Percentiles rank a stretch among this genome's conserved stretches.
phyloP scores from a whole-genome alignment of 1,140 invertebrate species.

The Lepidotrigona ventralis region DNA sequence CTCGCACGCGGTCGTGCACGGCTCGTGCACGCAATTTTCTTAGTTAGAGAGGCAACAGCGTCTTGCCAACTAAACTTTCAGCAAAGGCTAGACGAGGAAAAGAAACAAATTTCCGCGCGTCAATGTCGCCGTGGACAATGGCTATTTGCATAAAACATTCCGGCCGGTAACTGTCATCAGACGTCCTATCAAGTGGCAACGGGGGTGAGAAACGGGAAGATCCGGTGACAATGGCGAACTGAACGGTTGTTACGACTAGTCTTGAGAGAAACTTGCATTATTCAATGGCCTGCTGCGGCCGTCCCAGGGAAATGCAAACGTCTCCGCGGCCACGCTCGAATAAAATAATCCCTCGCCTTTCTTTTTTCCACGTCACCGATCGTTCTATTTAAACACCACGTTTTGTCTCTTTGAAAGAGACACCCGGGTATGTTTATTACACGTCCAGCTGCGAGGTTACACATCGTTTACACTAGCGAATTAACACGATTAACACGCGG shows the following conservation, averaged over 20 bases:
- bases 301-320: slow-evolving; percentile 45
- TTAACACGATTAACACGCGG: not conserved
- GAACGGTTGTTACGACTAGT: slow-evolving; percentile 53
- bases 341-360: not conserved
- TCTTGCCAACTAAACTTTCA: not conserved
- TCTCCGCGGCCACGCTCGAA: not conserved
- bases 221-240: slow-evolving; percentile 59
- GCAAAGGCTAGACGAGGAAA: slow-evolving; percentile 41
- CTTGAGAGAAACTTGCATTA: slow-evolving; percentile 43
- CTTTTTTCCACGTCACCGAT: not conserved
- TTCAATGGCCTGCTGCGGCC: slow-evolving; percentile 28
- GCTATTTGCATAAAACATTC: slow-evolving; percentile 73
- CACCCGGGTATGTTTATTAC: too few relatives aligned
- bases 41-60: not conserved
- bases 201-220: slow-evolving; percentile 33
- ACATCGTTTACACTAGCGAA: not conserved
- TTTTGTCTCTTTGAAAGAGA: not conserved
- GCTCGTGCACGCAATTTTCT: slow-evolving; percentile 37
- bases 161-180: slow-evolving; percentile 52
- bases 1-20: not conserved
- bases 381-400: not conserved
- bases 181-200: slow-evolving; percentile 47
- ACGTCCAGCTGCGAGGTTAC: not conserved
- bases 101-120: slow-evolving; percentile 66
- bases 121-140: slow-evolving; percentile 70